phyloP scores from a whole-genome alignment of 2,888 invertebrate species.

The Eurytoma californica region DNA sequence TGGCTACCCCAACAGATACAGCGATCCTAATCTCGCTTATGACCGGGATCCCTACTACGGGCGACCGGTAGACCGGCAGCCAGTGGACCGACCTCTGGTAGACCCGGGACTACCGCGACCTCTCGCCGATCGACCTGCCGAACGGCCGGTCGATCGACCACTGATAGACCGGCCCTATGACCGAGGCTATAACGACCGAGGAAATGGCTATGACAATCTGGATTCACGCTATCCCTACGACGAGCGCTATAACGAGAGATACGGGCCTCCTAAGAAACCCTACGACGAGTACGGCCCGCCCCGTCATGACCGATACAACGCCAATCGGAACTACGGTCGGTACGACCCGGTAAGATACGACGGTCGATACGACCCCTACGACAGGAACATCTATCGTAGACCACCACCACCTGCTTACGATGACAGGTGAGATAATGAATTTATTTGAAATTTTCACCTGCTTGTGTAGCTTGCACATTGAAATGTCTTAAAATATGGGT shows the following conservation, averaged over 20 bases:
- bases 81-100: conserved; percentile 29
- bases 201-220: conserved; percentile 69
- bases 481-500: too few relatives aligned
- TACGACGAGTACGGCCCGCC: conserved; percentile 54
- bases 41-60: conserved; percentile 64
- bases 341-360: conserved; percentile 63
- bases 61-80: conserved; percentile 17
- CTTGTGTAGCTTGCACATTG: too few relatives aligned
- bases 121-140: conserved; percentile 41
- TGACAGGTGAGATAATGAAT: conserved; percentile 59
- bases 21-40: conserved; percentile 57
- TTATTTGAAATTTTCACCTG: too few relatives aligned
- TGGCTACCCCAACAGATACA: conserved; percentile 63
- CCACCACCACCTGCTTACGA: conserved; percentile 59
- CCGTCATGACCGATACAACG: conserved; percentile 40
- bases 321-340: conserved; percentile 58
- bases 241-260: conserved; percentile 63
- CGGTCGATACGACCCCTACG: conserved; percentile 65
- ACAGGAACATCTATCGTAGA: conserved; percentile 61
- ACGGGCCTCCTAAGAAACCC: conserved; percentile 51
- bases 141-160: conserved; percentile 53
- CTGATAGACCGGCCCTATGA: conserved; percentile 60
- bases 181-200: conserved; percentile 63
- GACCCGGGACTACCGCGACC: conserved; percentile 35
- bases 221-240: conserved; percentile 63